phyloP scores from a whole-genome alignment of 2,113 vertebrate genomes.

The Gobius niger region DNA sequence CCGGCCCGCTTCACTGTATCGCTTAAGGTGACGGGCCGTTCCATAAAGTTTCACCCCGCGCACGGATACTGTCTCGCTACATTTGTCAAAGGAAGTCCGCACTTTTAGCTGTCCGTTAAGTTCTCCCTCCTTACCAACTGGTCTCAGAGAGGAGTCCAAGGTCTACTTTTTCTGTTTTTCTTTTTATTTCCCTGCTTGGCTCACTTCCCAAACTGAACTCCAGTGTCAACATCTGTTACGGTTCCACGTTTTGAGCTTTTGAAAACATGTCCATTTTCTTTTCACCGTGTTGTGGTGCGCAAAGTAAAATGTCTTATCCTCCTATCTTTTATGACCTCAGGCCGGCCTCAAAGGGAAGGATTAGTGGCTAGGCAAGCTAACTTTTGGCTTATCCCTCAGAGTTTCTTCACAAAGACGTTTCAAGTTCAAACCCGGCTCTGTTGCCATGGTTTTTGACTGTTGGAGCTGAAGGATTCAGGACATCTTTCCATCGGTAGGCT shows the following conservation, averaged over 20 bases:
- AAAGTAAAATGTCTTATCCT: constrained; percentile 35
- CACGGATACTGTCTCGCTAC: constrained; percentile 44
- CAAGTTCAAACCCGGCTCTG: constrained; percentile 32
- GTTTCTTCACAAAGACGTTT: constrained; percentile 43
- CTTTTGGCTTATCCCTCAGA: constrained; percentile 32
- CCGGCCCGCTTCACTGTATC: constrained; percentile 26
- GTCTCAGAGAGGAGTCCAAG: constrained; percentile 45
- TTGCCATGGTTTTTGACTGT: constrained; percentile 25
- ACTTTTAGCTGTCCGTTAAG: constrained; percentile 62
- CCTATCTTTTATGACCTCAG: constrained; percentile 26
- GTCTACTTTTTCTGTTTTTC: constrained; percentile 49
- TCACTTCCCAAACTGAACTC: constrained; percentile 37
- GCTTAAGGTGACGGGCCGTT: constrained; percentile 49
- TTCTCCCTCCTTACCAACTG: constrained; percentile 49
- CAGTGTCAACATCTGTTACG: constrained; percentile 40
- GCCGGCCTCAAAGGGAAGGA: constrained; percentile 38
- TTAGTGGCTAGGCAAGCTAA: constrained; percentile 33
- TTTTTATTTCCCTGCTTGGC: constrained; percentile 48
- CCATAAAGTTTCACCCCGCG: constrained; percentile 40
- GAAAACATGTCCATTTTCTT: constrained; percentile 41
- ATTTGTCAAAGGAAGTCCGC: constrained; percentile 53
- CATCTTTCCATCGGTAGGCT: constrained; percentile 14
- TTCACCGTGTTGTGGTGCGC: constrained; percentile 29
- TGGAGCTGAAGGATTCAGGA: not conserved
- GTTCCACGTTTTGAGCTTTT: constrained; percentile 43